Evolutionary conservation across 2,113 vertebrate species (phyloP).

Genomic region (Macquaria ambigua): DNA sequence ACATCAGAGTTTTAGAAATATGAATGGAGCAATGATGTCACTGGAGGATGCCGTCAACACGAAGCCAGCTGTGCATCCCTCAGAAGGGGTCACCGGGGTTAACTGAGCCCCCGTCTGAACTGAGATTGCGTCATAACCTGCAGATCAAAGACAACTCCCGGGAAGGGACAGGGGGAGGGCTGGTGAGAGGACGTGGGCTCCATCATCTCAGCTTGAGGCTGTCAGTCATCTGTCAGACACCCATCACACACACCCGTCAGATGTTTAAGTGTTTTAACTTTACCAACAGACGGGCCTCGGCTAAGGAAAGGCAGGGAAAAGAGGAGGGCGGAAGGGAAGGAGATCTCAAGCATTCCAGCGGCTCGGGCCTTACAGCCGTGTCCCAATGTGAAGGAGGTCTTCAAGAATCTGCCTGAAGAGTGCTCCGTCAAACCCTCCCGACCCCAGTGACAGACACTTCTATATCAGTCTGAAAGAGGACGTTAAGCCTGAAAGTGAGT

Average conservation of each 20-base stretch:
- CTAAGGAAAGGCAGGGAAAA: neutral
- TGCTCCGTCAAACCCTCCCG: slow-evolving; percentile 22
- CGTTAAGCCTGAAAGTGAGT: slow-evolving; percentile 1
- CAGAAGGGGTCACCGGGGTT: slow-evolving; percentile 50
- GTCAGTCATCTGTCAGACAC: slow-evolving; percentile 68
- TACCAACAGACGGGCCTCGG: slow-evolving; percentile 29
- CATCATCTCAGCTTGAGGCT: slow-evolving; percentile 42
- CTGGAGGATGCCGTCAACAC: slow-evolving; percentile 28
- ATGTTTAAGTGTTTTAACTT: slow-evolving; percentile 45
- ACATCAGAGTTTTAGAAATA: slow-evolving; percentile 8
- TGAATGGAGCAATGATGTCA: slow-evolving; percentile 37
- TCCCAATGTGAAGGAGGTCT: slow-evolving; percentile 68
- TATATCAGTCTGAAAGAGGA: slow-evolving; percentile 16
- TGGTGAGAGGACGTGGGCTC: slow-evolving; percentile 13
- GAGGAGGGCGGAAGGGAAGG: slow-evolving; percentile 9
- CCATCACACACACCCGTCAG: slow-evolving; percentile 40
- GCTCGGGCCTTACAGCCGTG: slow-evolving; percentile 35
- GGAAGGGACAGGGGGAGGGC: slow-evolving; percentile 9
- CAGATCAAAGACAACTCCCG: slow-evolving; percentile 59
- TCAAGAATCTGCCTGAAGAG: slow-evolving; percentile 54
- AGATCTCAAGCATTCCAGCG: slow-evolving; percentile 62
- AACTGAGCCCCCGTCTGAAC: slow-evolving; percentile 35
- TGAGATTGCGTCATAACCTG: slow-evolving; percentile 23
- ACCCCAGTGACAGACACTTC: slow-evolving; percentile 11
- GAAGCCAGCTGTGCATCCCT: slow-evolving; percentile 53